phyloP scores from a whole-genome alignment of 2,797 vertebrate genomes.

The Merluccius polli region DNA sequence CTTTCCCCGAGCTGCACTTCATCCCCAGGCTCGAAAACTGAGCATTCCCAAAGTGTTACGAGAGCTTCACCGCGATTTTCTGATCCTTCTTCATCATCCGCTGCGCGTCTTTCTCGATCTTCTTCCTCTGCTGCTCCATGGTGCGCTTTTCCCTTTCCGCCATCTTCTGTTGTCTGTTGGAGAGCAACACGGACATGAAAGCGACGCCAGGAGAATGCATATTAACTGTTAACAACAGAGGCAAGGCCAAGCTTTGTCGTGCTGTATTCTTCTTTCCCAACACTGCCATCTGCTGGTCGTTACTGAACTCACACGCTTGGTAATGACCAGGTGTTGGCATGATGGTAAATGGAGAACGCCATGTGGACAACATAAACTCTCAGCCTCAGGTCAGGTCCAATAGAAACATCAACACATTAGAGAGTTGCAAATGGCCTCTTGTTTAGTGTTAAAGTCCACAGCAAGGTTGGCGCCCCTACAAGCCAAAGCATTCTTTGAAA shows the following conservation, averaged over 20 bases:
- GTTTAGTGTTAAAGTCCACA: no score
- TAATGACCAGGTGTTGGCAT: background rate
- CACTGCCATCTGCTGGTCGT: constrained; percentile 64
- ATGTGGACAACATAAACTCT: no score
- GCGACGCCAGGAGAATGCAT: background rate
- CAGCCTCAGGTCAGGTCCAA: no score
- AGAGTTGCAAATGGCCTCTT: no score
- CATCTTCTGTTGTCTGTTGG: constrained; percentile 88
- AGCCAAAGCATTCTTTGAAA: no score
- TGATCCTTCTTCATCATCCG: constrained; percentile 96
- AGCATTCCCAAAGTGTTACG: constrained; percentile 78
- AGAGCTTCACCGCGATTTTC: constrained; percentile 98
- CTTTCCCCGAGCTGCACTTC: constrained; percentile 28
- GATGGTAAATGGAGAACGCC: no score
- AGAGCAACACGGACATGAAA: background rate
- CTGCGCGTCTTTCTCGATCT: constrained; percentile 95
- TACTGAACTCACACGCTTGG: background rate
- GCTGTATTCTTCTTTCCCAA: background rate
- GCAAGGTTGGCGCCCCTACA: no score
- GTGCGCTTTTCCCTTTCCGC: constrained; percentile 93
- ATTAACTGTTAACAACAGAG: constrained; percentile 2
- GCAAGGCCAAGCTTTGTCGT: background rate
- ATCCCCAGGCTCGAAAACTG: constrained; percentile 51
- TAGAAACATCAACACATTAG: no score
- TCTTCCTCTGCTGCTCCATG: constrained; percentile 95